A percentile compares a stretch with the other conserved stretches of the same genome.
These are phyloP conservation scores for Brienomyrus brachyistius DNA, from an alignment of 2,113 vertebrate species.

Conservation along the genomic window DNA sequence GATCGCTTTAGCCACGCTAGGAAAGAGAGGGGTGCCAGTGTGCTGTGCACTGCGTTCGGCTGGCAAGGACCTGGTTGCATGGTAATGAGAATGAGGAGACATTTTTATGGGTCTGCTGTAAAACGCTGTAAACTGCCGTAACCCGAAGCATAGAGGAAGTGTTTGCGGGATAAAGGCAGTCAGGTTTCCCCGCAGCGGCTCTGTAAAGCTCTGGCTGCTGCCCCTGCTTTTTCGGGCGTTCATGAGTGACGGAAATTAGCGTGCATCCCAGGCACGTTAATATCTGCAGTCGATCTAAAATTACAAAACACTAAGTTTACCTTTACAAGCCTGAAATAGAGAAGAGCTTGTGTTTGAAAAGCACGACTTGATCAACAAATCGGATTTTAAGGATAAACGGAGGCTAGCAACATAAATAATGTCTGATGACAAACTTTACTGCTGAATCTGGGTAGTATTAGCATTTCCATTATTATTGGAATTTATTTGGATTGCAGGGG, in stretches of 20 bases:
- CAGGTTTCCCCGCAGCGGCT: constrained; percentile 25
- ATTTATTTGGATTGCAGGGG: not conserved
- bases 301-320: not conserved
- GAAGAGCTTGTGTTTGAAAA: not conserved
- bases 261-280: not conserved
- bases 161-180: constrained; percentile 2
- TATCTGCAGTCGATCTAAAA: not conserved
- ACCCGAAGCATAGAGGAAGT: constrained; percentile 42
- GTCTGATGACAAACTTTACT: not conserved
- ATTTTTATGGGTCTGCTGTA: constrained; percentile 52
- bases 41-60: constrained; percentile 36
- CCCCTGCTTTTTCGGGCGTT: not conserved
- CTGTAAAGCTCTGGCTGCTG: not conserved
- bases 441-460: not conserved
- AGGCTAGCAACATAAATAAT: no score
- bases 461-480: not conserved
- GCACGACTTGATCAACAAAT: not conserved
- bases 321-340: not conserved
- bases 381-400: not conserved
- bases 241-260: not conserved
- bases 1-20: constrained; percentile 38
- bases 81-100: constrained; percentile 49
- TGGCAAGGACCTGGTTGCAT: constrained; percentile 30
- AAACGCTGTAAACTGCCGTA: constrained; percentile 47
- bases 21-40: constrained; percentile 41